Evolutionary conservation across 2,888 invertebrate genomes (phyloP), one percentile per base, ranked within the genome.

Genomic region (Didymodactylos carnosus): DNA sequence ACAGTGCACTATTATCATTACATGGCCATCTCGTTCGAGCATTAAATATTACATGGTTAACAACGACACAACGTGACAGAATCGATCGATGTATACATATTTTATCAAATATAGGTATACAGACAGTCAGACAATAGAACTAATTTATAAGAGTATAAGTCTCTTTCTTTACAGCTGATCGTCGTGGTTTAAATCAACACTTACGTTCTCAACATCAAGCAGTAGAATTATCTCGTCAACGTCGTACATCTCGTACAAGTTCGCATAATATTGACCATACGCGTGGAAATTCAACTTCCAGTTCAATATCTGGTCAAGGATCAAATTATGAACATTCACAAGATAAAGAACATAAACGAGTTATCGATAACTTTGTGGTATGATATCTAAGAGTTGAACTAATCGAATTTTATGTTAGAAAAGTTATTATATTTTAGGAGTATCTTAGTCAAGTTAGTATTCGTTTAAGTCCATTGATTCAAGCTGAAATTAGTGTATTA

Each of bases 401-500:
- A 69, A 27, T 19, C 2, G 7, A n/a, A 39, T 29, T 27, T 69
- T 39, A 4, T 27, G 25, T 0, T 14, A 11, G 2, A 23, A 11
- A 69, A 69, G 23, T n/a, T n/a, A 4, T n/a, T 29, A 27, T 39
- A 27, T 8, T 80, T 46, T 78, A 86, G 84, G 94, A 94, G 81
- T 94, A 95, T 79, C 94, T 97, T 10, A 89, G 91, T 0, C 86
- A 94, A 46, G 85, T 97, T 76, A 94, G 94, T 83, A 92, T 93
- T 81, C 94, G 95, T 83, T 85, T 97, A 72, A 90, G 91, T 76
- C 94, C 97, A n/a, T 85, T 98, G 75, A 91, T 95, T 41, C 92
- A 93, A 79, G 94, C 97, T 0, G 97, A 97, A 83, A 87, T 93
- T 76, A 94, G 94, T 0, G 88, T 97, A 14, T 86, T 98, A 14